Percentiles rank a stretch among this genome's conserved stretches.
These are phyloP conservation scores for Cantharis lateralis DNA, from an alignment of 2,888 invertebrate genomes.

Conservation along the genomic window DNA sequence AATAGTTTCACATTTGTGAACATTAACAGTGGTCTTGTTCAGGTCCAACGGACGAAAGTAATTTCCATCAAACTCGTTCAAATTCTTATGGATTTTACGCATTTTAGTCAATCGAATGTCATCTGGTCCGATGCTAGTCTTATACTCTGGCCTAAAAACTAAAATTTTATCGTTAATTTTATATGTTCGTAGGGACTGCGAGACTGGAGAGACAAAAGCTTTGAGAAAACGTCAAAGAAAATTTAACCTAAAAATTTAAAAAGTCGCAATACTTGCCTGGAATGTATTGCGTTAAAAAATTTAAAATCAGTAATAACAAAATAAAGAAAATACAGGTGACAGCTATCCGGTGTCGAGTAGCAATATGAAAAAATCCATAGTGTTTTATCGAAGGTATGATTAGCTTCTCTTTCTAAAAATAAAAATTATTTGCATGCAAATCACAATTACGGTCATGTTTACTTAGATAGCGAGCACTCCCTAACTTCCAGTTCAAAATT, in stretches of 20 bases:
- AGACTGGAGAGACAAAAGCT: background rate
- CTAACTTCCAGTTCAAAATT: background rate
- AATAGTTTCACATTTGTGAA: conserved; percentile 70
- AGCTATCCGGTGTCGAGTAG: background rate
- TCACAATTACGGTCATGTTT: background rate
- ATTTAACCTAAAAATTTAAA: background rate
- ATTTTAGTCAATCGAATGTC: background rate
- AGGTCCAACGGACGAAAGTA: background rate
- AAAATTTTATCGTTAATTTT: background rate
- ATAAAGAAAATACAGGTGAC: background rate
- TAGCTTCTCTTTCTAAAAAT: conserved; percentile 36
- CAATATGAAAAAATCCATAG: background rate
- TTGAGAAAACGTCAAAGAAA: background rate
- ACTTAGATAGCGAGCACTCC: background rate
- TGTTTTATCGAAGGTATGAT: background rate
- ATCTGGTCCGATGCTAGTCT: background rate
- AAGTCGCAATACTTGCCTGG: background rate
- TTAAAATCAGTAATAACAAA: background rate
- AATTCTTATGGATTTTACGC: background rate
- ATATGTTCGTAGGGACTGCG: background rate
- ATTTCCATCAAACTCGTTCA: background rate
- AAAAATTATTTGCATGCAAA: background rate
- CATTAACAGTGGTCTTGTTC: background rate
- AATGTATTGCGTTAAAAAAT: background rate
- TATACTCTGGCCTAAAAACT: background rate